Percentiles rank a stretch among this genome's conserved stretches.
phyloP scores from a whole-genome alignment of 1,140 invertebrate species.

The Zaprionus kolodkinae region DNA sequence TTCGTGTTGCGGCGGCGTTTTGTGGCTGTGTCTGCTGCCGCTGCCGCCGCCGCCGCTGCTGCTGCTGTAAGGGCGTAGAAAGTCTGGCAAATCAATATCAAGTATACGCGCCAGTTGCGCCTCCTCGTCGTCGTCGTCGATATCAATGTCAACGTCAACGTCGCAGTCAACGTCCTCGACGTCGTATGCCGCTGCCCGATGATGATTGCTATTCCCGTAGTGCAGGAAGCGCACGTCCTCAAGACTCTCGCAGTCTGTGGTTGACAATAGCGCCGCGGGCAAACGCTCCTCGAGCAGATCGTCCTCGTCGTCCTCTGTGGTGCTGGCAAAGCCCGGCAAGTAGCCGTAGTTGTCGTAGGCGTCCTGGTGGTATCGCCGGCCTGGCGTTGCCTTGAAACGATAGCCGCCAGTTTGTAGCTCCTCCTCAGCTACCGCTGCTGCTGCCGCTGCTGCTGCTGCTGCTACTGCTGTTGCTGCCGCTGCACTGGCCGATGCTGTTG shows the following conservation, averaged over 20 bases:
- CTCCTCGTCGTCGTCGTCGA: slow-evolving; percentile 71
- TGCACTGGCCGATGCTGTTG: slow-evolving; percentile 35
- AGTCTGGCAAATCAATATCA: slow-evolving; percentile 69
- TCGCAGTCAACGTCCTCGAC: slow-evolving; percentile 40
- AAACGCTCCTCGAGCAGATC: slow-evolving; percentile 70
- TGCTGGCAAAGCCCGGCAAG: slow-evolving; percentile 73
- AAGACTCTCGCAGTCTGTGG: slow-evolving; percentile 69
- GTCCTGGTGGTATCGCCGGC: slow-evolving; percentile 66
- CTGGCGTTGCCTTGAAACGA: slow-evolving; percentile 73
- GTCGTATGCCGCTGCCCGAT: slow-evolving; percentile 51
- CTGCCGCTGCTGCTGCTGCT: slow-evolving; percentile 49
- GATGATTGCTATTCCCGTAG: slow-evolving; percentile 50
- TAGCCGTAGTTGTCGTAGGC: slow-evolving; percentile 78
- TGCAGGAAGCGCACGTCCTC: slow-evolving; percentile 70
- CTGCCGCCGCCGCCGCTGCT: slow-evolving; percentile 64
- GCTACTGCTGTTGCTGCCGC: slow-evolving; percentile 50
- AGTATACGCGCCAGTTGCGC: slow-evolving; percentile 68
- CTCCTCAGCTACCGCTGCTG: slow-evolving; percentile 56
- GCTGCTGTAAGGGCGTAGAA: slow-evolving; percentile 69
- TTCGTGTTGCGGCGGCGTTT: slow-evolving; percentile 82
- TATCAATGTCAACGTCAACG: slow-evolving; percentile 39
- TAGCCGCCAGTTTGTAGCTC: slow-evolving; percentile 76
- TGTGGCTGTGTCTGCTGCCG: slow-evolving; percentile 77
- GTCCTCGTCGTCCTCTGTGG: slow-evolving; percentile 75
- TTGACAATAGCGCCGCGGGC: slow-evolving; percentile 63